Evolutionary conservation across 2,888 invertebrate species (phyloP).

Genomic region (Athrips mouffetella): DNA sequence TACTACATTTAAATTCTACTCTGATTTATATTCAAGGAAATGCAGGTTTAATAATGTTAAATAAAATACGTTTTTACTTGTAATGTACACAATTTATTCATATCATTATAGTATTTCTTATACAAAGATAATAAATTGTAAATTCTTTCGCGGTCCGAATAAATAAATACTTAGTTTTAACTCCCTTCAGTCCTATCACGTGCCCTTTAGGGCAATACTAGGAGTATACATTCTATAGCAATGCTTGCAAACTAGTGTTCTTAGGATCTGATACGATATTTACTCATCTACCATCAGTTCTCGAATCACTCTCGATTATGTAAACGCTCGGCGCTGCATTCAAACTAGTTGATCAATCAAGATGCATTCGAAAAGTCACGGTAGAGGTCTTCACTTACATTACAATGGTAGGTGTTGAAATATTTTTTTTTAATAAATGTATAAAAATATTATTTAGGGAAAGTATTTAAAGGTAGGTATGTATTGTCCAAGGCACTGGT

Average conservation of each 20-base stretch:
- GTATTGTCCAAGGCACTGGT: conserved; percentile 77
- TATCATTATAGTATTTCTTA: conserved; percentile 75
- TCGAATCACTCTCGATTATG: conserved; percentile 19
- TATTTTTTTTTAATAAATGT: conserved; percentile 60
- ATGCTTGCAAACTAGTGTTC: conserved; percentile 58
- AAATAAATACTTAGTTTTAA: conserved; percentile 73
- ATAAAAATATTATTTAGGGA: conserved; percentile 71
- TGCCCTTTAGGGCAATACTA: conserved; percentile 58
- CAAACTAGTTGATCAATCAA: neutral
- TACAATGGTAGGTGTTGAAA: conserved; percentile 42
- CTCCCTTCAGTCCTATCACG: conserved; percentile 63
- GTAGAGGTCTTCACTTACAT: conserved; percentile 31
- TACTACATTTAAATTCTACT: too few relatives aligned
- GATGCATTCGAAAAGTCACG: conserved; percentile 26
- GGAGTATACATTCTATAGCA: conserved; percentile 54
- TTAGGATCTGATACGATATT: conserved; percentile 42
- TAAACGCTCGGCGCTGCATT: neutral
- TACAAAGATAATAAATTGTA: conserved; percentile 78
- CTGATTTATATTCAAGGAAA: neutral
- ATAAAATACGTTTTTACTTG: conserved; percentile 59
- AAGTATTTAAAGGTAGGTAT: conserved; percentile 71
- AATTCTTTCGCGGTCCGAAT: conserved; percentile 70
- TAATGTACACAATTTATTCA: conserved; percentile 77
- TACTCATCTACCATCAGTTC: conserved; percentile 33
- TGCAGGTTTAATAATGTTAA: conserved; percentile 31